Percentiles rank a stretch among this genome's conserved stretches.
Evolutionary conservation across 2,113 vertebrate genomes (phyloP).

Genomic region (Pongo pygmaeus): DNA sequence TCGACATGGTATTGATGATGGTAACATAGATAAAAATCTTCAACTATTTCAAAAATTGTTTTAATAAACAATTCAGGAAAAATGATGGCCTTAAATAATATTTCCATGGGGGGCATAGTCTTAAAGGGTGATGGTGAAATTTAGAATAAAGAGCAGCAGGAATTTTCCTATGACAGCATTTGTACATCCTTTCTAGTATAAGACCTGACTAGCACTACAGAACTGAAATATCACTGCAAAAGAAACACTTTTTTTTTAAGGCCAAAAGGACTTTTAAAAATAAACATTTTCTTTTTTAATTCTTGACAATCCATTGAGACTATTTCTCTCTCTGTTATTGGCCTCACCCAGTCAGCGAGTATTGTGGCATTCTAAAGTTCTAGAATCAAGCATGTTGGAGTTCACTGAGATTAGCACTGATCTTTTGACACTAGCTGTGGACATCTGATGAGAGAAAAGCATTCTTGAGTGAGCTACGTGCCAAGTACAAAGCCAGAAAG

Average conservation of each 20-base stretch:
- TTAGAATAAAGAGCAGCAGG: background rate
- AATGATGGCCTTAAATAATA: background rate
- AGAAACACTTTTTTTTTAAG: background rate
- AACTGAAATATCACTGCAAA: background rate
- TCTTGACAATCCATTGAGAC: background rate
- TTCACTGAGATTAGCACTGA: background rate
- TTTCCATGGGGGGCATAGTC: background rate
- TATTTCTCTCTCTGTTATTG: background rate
- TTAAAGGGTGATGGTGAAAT: background rate
- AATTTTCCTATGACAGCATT: background rate
- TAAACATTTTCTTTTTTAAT: background rate
- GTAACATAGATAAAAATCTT: slow-evolving; percentile 21
- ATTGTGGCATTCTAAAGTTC: background rate
- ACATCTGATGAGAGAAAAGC: background rate
- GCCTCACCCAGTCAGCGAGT: background rate
- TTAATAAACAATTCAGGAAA: slow-evolving; percentile 35
- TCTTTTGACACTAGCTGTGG: background rate
- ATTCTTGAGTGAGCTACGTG: background rate
- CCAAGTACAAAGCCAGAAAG: background rate
- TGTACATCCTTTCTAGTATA: background rate
- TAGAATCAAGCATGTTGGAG: background rate
- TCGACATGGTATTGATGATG: background rate
- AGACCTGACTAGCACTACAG: background rate
- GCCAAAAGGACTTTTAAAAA: background rate
- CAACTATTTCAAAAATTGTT: slow-evolving; percentile 7